These are phyloP conservation scores for Zaprionus taronus DNA, from an alignment of 1,140 invertebrate genomes.

Conservation along the genomic window DNA sequence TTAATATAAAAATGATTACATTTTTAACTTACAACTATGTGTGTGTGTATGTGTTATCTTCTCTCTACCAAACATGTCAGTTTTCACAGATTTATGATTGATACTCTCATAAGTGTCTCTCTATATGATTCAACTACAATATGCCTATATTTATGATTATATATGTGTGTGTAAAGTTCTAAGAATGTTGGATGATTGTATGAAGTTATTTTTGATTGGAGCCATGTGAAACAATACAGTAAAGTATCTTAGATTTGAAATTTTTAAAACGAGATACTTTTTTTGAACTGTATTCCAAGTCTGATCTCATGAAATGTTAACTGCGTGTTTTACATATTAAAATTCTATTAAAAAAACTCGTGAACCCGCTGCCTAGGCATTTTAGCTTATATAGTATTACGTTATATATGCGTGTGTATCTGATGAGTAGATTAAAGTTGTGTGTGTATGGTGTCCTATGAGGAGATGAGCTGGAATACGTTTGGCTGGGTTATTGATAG, in stretches of 20 bases:
- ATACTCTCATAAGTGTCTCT: conserved; percentile 49
- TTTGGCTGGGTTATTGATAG: conserved; percentile 58
- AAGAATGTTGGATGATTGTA: conserved; percentile 42
- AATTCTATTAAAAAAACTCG: conserved; percentile 52
- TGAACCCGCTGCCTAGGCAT: conserved; percentile 57
- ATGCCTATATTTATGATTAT: conserved; percentile 60
- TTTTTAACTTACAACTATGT: conserved; percentile 63
- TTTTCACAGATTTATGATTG: conserved; percentile 49
- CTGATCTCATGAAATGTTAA: neutral
- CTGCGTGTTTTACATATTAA: conserved; percentile 23
- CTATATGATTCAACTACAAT: conserved; percentile 66
- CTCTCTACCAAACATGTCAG: conserved; percentile 39
- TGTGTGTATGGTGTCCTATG: neutral
- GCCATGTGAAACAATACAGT: conserved; percentile 5
- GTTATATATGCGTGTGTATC: conserved; percentile 27
- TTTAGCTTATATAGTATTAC: conserved; percentile 51
- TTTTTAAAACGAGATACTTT: neutral
- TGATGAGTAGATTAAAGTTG: conserved; percentile 20
- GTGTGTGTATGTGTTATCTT: conserved; percentile 51
- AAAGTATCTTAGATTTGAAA: conserved; percentile 2
- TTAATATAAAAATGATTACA: conserved; percentile 75
- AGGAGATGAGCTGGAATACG: conserved; percentile 71
- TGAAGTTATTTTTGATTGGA: conserved; percentile 8
- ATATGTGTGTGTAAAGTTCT: conserved; percentile 47
- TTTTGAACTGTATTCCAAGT: conserved; percentile 4